phyloP scores from a whole-genome alignment of 1,140 invertebrate species.

The Fopius arisanus region DNA sequence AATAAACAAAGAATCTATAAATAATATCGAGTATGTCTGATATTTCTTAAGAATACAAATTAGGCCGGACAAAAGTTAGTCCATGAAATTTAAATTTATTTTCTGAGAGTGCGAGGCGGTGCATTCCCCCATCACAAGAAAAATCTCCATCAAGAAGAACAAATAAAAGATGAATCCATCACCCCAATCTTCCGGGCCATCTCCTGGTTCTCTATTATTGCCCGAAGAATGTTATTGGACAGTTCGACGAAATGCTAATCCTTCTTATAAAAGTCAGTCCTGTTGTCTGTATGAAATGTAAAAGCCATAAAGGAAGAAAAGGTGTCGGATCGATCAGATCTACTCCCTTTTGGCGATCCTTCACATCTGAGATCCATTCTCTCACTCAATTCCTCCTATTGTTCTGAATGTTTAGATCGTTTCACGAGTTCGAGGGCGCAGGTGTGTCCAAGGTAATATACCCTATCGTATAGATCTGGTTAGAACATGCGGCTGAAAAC shows the following conservation, averaged over 20 bases:
- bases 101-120: too few species aligned
- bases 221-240: not conserved
- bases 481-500: not conserved
- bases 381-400: constrained; percentile 1
- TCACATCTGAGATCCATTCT: constrained; percentile 18
- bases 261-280: constrained; percentile 31
- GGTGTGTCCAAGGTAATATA: constrained; percentile 43
- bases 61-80: too few species aligned
- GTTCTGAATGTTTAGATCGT: constrained; percentile 6
- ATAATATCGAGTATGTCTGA: too few species aligned
- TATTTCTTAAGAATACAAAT: too few species aligned
- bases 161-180: not conserved
- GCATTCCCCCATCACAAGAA: too few species aligned
- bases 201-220: constrained; percentile 14
- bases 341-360: constrained; percentile 28
- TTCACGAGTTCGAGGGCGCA: constrained; percentile 27
- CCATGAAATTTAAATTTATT: too few species aligned
- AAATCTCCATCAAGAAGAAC: not conserved
- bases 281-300: constrained; percentile 27
- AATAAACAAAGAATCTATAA: too few species aligned
- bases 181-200: not conserved
- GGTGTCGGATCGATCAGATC: constrained; percentile 31
- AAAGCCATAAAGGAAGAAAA: constrained; percentile 37
- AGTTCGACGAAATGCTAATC: constrained; percentile 41
- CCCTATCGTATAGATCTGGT: constrained; percentile 37